Conservation (phyloP, 1,140 invertebrate genomes). For the Neuroterus valhalla region DNA sequence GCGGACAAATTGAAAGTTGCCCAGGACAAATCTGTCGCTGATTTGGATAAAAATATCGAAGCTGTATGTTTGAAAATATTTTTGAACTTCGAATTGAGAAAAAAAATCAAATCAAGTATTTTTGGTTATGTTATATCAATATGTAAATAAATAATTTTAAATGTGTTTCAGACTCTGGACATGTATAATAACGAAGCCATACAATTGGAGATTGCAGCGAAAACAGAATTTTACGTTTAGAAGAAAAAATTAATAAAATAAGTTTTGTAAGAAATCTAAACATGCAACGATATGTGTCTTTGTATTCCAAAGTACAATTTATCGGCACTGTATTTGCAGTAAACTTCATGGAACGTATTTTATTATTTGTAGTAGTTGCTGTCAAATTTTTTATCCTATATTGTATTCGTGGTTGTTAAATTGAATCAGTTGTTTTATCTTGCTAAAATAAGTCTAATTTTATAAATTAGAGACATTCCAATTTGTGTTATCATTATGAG, state of each 20-base stretch:
- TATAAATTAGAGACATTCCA: too few species aligned
- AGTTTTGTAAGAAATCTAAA: background rate
- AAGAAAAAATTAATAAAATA: background rate
- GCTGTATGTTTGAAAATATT: conserved; percentile 78
- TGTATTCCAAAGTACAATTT: too few species aligned
- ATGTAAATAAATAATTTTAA: conserved; percentile 30
- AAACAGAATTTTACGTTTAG: conserved; percentile 89
- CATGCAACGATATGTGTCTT: too few species aligned
- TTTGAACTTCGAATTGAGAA: conserved; percentile 17
- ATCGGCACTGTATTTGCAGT: too few species aligned
- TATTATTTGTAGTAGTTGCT: too few species aligned
- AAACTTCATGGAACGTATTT: too few species aligned
- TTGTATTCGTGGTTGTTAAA: too few species aligned
- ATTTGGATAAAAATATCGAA: conserved; percentile 90
- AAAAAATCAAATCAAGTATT: background rate
- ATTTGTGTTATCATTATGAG: too few species aligned
- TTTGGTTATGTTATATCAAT: background rate
- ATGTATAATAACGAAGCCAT: conserved; percentile 94
- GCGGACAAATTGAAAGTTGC: conserved; percentile 93
- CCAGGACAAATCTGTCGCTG: conserved; percentile 93
- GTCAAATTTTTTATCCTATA: too few species aligned
- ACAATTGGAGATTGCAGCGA: conserved; percentile 89
- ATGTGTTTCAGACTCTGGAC: conserved; percentile 84
- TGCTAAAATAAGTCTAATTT: too few species aligned
- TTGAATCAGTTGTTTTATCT: too few species aligned